A percentile compares a stretch with the other conserved stretches of the same genome.
phyloP scores from a whole-genome alignment of 2,113 vertebrate species.

The Mastomys natalensis region DNA sequence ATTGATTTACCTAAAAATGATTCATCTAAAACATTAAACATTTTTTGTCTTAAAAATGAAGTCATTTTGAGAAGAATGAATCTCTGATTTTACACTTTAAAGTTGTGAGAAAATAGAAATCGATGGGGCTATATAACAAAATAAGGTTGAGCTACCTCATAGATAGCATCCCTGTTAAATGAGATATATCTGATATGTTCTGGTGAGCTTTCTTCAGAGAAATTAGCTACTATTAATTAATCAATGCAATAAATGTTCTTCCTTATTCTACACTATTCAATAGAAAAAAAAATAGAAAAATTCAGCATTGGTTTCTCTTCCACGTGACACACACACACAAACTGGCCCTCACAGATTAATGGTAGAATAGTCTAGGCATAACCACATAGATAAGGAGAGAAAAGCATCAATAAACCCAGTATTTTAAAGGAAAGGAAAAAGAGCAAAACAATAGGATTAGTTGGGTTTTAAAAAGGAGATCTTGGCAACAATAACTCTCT shows the following conservation, averaged over 20 bases:
- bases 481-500: constrained; percentile 53
- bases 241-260: constrained; percentile 60
- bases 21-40: not conserved
- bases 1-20: constrained; percentile 9
- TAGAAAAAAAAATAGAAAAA: constrained; percentile 65
- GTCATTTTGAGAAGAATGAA: constrained; percentile 42
- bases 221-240: constrained; percentile 76
- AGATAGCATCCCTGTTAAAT: constrained; percentile 50
- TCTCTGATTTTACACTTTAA: constrained; percentile 43
- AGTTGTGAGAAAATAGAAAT: constrained; percentile 42
- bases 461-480: constrained; percentile 43
- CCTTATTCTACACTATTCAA: constrained; percentile 34
- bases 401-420: not conserved
- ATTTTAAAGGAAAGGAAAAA: constrained; percentile 29
- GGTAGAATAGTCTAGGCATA: not conserved
- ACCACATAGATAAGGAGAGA: constrained; percentile 51
- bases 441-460: constrained; percentile 37
- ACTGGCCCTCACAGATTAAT: not conserved
- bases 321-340: not conserved
- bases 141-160: not conserved
- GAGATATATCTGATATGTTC: constrained; percentile 65
- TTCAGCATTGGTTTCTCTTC: constrained; percentile 31
- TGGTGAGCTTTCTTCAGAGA: constrained; percentile 52
- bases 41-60: constrained; percentile 48
- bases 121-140: constrained; percentile 19